Conservation (phyloP, 2,113 vertebrate genomes). For the zebrafish (Danio rerio) region GRCz12tu NC_133188.1:37192501-37193000, state of each 20-base stretch:
- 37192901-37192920: conserved; percentile 66
- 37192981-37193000: conserved; percentile 54
- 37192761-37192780: conserved; percentile 28
- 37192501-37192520: conserved; percentile 47
- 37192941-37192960: conserved; percentile 9
- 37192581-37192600: no score
- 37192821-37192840: conserved; percentile 51
- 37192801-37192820: conserved; percentile 67
- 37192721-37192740: conserved; percentile 20
- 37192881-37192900: conserved; percentile 53
- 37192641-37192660: conserved; percentile 76
- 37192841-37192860: conserved; percentile 27
- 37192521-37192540: conserved; percentile 67
- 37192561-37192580: conserved; percentile 64
- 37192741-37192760: neutral
- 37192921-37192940: conserved; percentile 65
- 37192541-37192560: conserved; percentile 66
- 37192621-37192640: conserved; percentile 69
- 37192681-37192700: conserved; percentile 73
- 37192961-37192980: conserved; percentile 62
- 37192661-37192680: conserved; percentile 72
- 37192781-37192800: conserved; percentile 71
- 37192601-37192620: conserved; percentile 69
- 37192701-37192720: conserved; percentile 70
- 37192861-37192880: conserved; percentile 41